Conservation (phyloP, 2,113 vertebrate species). For the Morone chrysops region DNA sequence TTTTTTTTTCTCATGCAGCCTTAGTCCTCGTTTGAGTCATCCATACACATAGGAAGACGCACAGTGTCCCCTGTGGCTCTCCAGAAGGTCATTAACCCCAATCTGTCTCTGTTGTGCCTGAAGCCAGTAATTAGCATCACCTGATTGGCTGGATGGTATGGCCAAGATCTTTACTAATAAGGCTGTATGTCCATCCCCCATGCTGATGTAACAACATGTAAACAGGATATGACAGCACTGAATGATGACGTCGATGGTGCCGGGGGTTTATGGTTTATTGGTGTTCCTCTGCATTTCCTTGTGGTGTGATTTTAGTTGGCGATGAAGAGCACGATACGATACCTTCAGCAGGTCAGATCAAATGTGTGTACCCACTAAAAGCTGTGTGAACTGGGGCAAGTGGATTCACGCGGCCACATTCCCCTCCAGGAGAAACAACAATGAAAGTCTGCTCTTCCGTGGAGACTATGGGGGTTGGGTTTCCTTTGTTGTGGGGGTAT, state of each 20-base stretch:
- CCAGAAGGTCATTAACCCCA: slow-evolving; percentile 76
- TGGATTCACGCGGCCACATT: slow-evolving; percentile 39
- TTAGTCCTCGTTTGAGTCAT: slow-evolving; percentile 26
- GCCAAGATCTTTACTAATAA: slow-evolving; percentile 29
- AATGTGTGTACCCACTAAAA: neutral
- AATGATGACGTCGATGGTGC: neutral
- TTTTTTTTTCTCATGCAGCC: neutral
- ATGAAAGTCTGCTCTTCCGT: slow-evolving; percentile 28
- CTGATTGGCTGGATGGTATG: slow-evolving; percentile 60
- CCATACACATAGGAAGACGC: slow-evolving; percentile 25
- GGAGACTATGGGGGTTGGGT: slow-evolving; percentile 33
- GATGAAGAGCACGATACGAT: neutral
- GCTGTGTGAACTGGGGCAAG: slow-evolving; percentile 47
- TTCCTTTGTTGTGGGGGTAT: slow-evolving; percentile 62
- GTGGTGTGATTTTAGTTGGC: neutral
- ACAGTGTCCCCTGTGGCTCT: slow-evolving; percentile 43
- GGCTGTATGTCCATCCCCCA: slow-evolving; percentile 1
- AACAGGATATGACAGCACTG: slow-evolving; percentile 11
- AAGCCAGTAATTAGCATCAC: slow-evolving; percentile 62
- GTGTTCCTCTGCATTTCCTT: neutral
- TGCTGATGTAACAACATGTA: slow-evolving; percentile 25
- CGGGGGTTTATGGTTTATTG: neutral
- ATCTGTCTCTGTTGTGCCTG: slow-evolving; percentile 65
- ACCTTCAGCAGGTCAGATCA: slow-evolving; percentile 10
- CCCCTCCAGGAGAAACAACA: slow-evolving; percentile 46